Evolutionary conservation across 2,797 vertebrate genomes (phyloP).

Genomic region (Acanthiza pusilla): DNA sequence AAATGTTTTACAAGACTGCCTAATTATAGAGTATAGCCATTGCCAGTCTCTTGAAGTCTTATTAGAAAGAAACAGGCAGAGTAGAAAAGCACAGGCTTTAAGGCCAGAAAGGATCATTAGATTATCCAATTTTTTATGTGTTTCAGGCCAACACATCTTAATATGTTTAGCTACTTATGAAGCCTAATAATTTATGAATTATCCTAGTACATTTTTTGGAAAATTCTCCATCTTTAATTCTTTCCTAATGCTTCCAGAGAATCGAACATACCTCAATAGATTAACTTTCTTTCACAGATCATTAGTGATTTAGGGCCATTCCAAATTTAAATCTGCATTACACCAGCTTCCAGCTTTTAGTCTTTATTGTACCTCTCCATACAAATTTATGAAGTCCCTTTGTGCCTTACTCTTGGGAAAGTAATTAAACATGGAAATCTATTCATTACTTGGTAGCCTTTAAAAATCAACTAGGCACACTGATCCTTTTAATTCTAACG

Average conservation of each 20-base stretch:
- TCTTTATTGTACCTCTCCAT: not conserved
- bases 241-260: not conserved
- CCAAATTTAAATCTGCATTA: conserved; percentile 10
- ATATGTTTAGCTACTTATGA: not conserved
- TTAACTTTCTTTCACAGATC: not conserved
- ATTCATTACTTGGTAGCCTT: conserved; percentile 31
- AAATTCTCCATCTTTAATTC: not conserved
- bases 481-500: not conserved
- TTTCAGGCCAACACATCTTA: not conserved
- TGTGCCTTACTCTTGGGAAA: conserved; percentile 46
- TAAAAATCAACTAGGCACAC: not conserved
- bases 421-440: conserved; percentile 53
- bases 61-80: not conserved
- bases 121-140: not conserved
- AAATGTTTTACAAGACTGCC: not conserved
- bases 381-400: conserved; percentile 48
- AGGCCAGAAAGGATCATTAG: not conserved
- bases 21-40: not conserved
- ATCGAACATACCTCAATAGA: not conserved
- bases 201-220: not conserved
- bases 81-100: not conserved
- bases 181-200: not conserved
- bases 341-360: conserved; percentile 1
- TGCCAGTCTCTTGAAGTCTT: not conserved
- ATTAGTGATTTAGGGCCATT: not conserved